phyloP scores from a whole-genome alignment of 1,140 invertebrate species.

The Luehdorfia chinensis region DNA sequence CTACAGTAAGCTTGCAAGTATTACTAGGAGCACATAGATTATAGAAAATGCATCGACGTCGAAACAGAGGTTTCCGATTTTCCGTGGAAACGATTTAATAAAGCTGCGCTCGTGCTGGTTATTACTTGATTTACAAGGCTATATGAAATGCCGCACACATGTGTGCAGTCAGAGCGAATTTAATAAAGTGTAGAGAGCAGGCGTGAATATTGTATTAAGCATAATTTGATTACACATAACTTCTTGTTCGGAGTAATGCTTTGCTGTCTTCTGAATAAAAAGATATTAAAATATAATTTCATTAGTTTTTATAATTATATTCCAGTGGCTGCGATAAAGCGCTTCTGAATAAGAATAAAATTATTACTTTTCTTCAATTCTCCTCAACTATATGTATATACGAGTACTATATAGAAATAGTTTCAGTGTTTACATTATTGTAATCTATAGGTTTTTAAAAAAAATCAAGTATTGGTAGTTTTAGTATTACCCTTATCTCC shows the following conservation, averaged over 20 bases:
- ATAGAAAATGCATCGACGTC: constrained; percentile 41
- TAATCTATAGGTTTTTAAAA: too few species aligned
- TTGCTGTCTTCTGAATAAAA: constrained; percentile 3
- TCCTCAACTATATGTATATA: not conserved
- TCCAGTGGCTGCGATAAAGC: too few species aligned
- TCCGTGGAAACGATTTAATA: constrained; percentile 52
- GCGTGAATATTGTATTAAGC: constrained; percentile 37
- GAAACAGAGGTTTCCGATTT: constrained; percentile 34
- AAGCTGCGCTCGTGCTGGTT: constrained; percentile 42
- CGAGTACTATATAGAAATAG: too few species aligned
- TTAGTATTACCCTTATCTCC: too few species aligned
- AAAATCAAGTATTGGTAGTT: too few species aligned
- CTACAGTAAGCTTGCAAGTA: constrained; percentile 13
- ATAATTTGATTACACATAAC: constrained; percentile 15
- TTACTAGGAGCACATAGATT: constrained; percentile 14
- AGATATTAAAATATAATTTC: not conserved
- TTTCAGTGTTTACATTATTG: too few species aligned
- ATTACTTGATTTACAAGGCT: constrained; percentile 59
- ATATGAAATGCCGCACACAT: constrained; percentile 56
- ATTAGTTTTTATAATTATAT: too few species aligned
- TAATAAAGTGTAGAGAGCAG: constrained; percentile 48
- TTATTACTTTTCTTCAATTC: too few species aligned
- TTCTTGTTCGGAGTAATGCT: constrained; percentile 13
- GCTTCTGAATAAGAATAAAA: too few species aligned
- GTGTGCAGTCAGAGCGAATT: constrained; percentile 33